phyloP scores from a whole-genome alignment of 1,140 invertebrate genomes.

The Hermatobates lingyangjiaoensis region DNA sequence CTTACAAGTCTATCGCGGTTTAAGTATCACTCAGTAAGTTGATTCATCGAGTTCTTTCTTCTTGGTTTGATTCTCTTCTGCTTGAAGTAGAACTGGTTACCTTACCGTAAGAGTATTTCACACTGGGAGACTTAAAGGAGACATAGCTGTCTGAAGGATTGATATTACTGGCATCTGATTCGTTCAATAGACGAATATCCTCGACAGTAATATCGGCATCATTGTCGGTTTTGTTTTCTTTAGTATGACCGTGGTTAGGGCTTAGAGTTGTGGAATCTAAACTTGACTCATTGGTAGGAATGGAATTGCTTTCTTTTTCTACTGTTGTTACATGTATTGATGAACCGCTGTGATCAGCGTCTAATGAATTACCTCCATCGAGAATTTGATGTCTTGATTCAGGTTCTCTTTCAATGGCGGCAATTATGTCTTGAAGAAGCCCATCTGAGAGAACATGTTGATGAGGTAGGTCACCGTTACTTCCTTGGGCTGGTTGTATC shows the following conservation, averaged over 20 bases:
- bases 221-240: not conserved
- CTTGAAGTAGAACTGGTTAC: not conserved
- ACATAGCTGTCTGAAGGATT: slow-evolving; percentile 10
- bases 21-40: too few relatives aligned
- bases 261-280: too few relatives aligned
- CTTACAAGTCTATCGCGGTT: too few relatives aligned
- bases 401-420: slow-evolving; percentile 44
- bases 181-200: not conserved
- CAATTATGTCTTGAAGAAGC: slow-evolving; percentile 53
- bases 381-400: slow-evolving; percentile 5
- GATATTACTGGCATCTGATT: slow-evolving; percentile 1
- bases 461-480: slow-evolving; percentile 32
- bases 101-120: slow-evolving; percentile 12
- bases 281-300: too few relatives aligned
- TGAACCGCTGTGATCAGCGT: slow-evolving; percentile 5
- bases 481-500: slow-evolving; percentile 33
- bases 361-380: not conserved
- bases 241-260: not conserved
- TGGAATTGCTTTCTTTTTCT: too few relatives aligned
- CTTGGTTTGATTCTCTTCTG: not conserved
- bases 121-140: slow-evolving; percentile 12
- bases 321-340: not conserved
- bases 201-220: not conserved
- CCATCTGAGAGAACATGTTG: slow-evolving; percentile 56
- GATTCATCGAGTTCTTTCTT: not conserved